phyloP scores from a whole-genome alignment of 2,113 vertebrate genomes.

The Isurus oxyrinchus region DNA sequence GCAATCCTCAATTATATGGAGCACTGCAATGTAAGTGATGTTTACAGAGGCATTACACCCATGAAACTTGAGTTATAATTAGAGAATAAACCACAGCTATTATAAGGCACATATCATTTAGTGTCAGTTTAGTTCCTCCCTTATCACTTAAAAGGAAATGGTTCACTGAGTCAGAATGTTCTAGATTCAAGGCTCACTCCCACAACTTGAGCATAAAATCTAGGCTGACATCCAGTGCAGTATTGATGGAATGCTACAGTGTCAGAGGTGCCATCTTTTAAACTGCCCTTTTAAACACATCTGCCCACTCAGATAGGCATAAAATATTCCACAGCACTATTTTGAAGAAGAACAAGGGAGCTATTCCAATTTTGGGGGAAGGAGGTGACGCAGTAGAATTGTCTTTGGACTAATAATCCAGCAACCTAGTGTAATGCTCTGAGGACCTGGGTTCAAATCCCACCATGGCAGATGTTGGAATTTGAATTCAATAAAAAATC shows the following conservation, averaged over 20 bases:
- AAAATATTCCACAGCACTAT: neutral
- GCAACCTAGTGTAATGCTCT: too few relatives aligned
- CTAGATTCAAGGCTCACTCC: neutral
- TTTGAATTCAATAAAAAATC: too few relatives aligned
- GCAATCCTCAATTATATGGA: neutral
- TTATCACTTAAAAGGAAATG: neutral
- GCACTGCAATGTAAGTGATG: slow-evolving; percentile 19
- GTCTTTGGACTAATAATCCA: too few relatives aligned
- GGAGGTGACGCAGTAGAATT: too few relatives aligned
- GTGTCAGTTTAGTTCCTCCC: slow-evolving; percentile 27
- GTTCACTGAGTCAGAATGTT: neutral
- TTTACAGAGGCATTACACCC: slow-evolving; percentile 1
- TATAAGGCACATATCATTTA: slow-evolving; percentile 22
- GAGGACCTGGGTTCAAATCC: too few relatives aligned
- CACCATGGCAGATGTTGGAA: too few relatives aligned
- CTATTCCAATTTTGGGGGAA: too few relatives aligned
- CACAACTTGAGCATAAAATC: neutral
- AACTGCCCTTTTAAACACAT: too few relatives aligned
- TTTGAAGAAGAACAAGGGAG: too few relatives aligned
- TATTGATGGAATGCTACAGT: neutral
- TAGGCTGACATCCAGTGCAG: neutral
- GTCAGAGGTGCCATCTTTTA: neutral
- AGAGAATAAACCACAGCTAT: slow-evolving; percentile 2
- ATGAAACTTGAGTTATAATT: neutral
- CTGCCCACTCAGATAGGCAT: neutral